Conservation (phyloP, 1,140 invertebrate species). For the Rhopalosiphum maidis region DNA sequence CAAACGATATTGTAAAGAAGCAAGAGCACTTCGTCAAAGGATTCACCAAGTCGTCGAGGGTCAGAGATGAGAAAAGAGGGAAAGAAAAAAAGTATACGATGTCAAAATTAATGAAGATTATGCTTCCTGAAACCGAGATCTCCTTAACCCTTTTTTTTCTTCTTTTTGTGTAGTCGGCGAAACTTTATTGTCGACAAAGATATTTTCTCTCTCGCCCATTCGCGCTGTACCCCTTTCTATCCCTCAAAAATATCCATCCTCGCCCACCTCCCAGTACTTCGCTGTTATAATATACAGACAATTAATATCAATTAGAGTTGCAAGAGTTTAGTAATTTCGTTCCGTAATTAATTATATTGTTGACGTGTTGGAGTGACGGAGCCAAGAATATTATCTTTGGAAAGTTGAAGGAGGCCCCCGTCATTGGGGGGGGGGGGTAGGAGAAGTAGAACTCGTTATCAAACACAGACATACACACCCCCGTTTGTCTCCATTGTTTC, state of each 20-base stretch:
- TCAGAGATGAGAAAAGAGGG: slow-evolving; percentile 5
- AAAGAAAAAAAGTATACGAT: slow-evolving; percentile 14
- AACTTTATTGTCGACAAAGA: slow-evolving; percentile 46
- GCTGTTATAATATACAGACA: slow-evolving; percentile 51
- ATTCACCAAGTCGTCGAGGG: not conserved
- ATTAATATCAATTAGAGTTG: slow-evolving; percentile 58
- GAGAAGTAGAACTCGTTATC: slow-evolving; percentile 50
- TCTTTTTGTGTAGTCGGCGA: not conserved
- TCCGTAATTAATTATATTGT: slow-evolving; percentile 57
- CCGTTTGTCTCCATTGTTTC: slow-evolving; percentile 57
- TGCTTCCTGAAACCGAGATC: slow-evolving; percentile 55
- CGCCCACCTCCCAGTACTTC: not conserved
- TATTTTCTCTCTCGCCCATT: not conserved
- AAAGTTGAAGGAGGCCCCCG: slow-evolving; percentile 52
- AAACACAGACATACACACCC: slow-evolving; percentile 57
- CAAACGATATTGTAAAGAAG: not conserved
- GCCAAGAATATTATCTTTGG: slow-evolving; percentile 57
- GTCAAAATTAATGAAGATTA: slow-evolving; percentile 55
- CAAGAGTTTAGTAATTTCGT: slow-evolving; percentile 58
- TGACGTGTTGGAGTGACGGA: slow-evolving; percentile 57
- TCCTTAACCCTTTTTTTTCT: slow-evolving; percentile 46
- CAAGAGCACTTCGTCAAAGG: not conserved
- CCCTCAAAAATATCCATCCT: slow-evolving; percentile 28
- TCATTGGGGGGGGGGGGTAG: not conserved
- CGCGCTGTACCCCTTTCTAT: slow-evolving; percentile 4